Percentiles rank a stretch among this genome's conserved stretches.
phyloP scores from a whole-genome alignment of 2,888 invertebrate species.

The Sisyra terminalis region DNA sequence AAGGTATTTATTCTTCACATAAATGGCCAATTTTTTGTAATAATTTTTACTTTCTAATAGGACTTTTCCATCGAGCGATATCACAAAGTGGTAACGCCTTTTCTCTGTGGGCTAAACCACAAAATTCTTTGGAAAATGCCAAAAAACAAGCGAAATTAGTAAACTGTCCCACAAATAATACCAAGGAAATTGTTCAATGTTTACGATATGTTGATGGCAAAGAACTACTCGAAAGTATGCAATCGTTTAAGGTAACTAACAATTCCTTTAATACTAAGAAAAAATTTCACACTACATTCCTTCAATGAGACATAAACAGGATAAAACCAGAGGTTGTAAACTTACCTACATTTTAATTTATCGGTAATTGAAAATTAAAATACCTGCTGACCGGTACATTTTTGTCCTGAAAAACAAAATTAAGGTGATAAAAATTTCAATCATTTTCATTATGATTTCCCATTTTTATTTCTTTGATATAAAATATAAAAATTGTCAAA shows the following conservation, averaged over 20 bases:
- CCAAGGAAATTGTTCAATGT: slow-evolving; percentile 23
- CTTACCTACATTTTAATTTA: no score
- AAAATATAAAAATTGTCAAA: no score
- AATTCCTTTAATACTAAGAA: no score
- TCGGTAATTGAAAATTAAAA: no score
- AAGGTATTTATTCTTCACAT: slow-evolving; percentile 1
- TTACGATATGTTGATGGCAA: slow-evolving; percentile 25
- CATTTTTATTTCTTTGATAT: no score
- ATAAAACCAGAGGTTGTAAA: no score
- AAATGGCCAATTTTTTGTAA: neutral
- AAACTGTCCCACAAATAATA: slow-evolving; percentile 22
- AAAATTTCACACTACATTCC: no score
- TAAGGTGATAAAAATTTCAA: no score
- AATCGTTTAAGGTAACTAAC: slow-evolving; percentile 26
- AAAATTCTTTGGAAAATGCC: slow-evolving; percentile 18
- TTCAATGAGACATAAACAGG: no score
- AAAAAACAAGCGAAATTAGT: slow-evolving; percentile 25
- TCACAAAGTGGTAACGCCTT: slow-evolving; percentile 31
- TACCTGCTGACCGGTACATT: no score
- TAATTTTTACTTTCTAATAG: slow-evolving; percentile 13
- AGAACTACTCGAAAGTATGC: slow-evolving; percentile 24
- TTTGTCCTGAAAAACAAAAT: no score
- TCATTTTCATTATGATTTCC: no score
- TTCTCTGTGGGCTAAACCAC: slow-evolving; percentile 23
- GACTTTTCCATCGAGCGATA: slow-evolving; percentile 29